Conservation (phyloP, 2,113 vertebrate species). For the Podocnemis expansa region DNA sequence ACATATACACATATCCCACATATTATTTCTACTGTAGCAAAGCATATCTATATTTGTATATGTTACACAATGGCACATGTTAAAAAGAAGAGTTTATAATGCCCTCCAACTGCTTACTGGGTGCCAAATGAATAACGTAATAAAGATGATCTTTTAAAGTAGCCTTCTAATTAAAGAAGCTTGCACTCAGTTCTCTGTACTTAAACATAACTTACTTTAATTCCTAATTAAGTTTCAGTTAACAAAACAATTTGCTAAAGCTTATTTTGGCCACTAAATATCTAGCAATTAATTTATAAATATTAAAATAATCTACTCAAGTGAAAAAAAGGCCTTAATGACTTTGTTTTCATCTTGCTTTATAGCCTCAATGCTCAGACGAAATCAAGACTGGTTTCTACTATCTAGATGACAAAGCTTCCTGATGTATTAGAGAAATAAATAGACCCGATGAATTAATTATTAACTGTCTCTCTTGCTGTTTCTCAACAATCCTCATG, state of each 20-base stretch:
- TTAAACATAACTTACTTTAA: neutral
- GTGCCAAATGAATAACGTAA: neutral
- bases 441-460: slow-evolving; percentile 70
- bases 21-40: neutral
- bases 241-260: neutral
- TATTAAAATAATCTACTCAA: slow-evolving; percentile 58
- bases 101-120: neutral
- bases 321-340: slow-evolving; percentile 32
- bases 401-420: slow-evolving; percentile 31
- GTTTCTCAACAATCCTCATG: slow-evolving; percentile 28
- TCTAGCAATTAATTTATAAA: slow-evolving; percentile 18
- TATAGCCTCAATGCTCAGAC: slow-evolving; percentile 2
- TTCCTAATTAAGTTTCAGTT: neutral
- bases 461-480: slow-evolving; percentile 64
- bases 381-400: slow-evolving; percentile 27
- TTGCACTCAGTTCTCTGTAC: neutral
- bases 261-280: too few relatives aligned
- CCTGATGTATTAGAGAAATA: slow-evolving; percentile 67
- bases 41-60: neutral
- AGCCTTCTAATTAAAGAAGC: neutral
- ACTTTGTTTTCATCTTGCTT: slow-evolving; percentile 41
- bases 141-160: neutral
- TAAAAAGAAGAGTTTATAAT: neutral
- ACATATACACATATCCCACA: neutral
- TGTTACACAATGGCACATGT: neutral